A percentile compares a stretch with the other conserved stretches of the same genome.
phyloP scores from a whole-genome alignment of 1,140 invertebrate species.

The Nautilus pompilius region DNA sequence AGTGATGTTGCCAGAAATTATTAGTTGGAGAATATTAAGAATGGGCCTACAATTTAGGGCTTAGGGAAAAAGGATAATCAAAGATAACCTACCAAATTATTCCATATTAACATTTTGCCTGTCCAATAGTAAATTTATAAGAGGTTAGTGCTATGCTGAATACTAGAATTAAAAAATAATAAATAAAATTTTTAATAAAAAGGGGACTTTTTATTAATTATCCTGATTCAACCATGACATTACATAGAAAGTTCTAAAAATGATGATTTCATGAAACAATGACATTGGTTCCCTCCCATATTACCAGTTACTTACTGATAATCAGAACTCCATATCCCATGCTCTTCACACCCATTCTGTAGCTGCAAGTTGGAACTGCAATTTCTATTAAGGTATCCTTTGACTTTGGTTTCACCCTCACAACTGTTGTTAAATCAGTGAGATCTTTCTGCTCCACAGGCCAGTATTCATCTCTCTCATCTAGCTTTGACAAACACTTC shows the following conservation, averaged over 20 bases:
- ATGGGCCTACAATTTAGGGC: neutral
- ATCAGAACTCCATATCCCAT: constrained; percentile 83
- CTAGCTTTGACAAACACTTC: constrained; percentile 33
- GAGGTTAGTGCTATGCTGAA: neutral
- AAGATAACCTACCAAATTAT: neutral
- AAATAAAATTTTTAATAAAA: neutral
- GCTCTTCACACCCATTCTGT: constrained; percentile 82
- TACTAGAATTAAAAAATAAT: neutral
- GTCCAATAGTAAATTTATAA: neutral
- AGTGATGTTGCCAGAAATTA: neutral
- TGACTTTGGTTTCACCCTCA: constrained; percentile 14
- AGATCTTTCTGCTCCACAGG: constrained; percentile 29
- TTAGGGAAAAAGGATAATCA: neutral
- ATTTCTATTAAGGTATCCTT: constrained; percentile 69
- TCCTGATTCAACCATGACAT: neutral
- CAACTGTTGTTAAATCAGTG: constrained; percentile 18
- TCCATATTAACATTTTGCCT: neutral
- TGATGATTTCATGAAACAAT: neutral
- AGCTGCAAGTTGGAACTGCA: constrained; percentile 88
- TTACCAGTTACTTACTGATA: constrained; percentile 66
- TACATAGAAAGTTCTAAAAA: neutral
- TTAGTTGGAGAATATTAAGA: neutral
- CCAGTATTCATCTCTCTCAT: constrained; percentile 35
- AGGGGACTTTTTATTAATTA: neutral
- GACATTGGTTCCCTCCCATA: neutral